phyloP scores from a whole-genome alignment of 2,797 vertebrate genomes.

The Adelosebastes latens region DNA sequence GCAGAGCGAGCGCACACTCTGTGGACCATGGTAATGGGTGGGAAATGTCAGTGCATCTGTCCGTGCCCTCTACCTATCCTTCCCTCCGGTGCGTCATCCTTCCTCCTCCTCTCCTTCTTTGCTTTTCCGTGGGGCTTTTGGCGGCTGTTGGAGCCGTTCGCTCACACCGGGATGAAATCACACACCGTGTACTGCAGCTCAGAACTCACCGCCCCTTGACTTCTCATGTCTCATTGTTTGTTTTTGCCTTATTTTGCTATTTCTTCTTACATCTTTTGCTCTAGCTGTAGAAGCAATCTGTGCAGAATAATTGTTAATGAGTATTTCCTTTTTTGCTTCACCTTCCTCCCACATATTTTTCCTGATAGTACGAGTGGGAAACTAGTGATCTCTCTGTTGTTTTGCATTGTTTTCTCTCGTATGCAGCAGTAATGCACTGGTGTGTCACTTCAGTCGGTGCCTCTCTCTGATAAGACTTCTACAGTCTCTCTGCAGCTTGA shows the following conservation, averaged over 20 bases:
- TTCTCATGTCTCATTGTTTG: not conserved
- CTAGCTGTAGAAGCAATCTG: not conserved
- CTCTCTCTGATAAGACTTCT: not conserved
- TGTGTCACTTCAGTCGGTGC: not conserved
- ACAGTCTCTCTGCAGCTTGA: not conserved
- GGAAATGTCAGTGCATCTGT: slow-evolving; percentile 69
- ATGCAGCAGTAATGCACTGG: not conserved
- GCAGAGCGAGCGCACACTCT: slow-evolving; percentile 42
- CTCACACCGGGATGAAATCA: not conserved
- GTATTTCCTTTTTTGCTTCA: not conserved
- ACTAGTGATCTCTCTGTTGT: not conserved
- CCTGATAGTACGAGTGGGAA: not conserved
- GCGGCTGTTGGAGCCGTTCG: not conserved
- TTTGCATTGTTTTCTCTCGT: not conserved
- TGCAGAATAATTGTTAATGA: not conserved
- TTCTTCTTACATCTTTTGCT: not conserved
- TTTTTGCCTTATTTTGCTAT: not conserved
- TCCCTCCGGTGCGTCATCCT: slow-evolving; percentile 16
- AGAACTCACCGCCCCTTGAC: slow-evolving; percentile 12
- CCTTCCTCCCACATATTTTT: not conserved
- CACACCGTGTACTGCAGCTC: not conserved
- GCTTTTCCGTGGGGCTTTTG: slow-evolving; percentile 1
- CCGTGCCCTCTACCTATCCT: slow-evolving; percentile 43
- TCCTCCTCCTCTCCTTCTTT: slow-evolving; percentile 10
- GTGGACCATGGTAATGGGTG: slow-evolving; percentile 61